A percentile compares a stretch with the other conserved stretches of the same genome.
These are phyloP conservation scores for Unio pictorum DNA, from an alignment of 2,888 invertebrate species.

Conservation along the genomic window DNA sequence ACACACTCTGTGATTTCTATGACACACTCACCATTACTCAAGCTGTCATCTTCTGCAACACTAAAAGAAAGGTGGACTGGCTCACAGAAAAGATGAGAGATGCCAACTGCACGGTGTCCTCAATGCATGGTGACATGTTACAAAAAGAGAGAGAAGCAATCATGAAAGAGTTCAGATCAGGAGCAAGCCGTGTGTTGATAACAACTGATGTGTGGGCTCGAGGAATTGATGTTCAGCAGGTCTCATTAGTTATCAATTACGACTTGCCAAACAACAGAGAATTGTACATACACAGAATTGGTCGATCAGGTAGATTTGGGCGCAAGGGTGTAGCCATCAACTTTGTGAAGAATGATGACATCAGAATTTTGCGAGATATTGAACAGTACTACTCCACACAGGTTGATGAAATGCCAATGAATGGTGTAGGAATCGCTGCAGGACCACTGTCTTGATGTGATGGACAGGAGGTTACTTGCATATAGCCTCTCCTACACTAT, in stretches of 20 bases:
- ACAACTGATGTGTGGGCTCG: conserved; percentile 99
- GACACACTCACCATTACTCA: conserved; percentile 99
- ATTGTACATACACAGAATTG: conserved; percentile 99
- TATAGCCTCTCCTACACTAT: too few relatives aligned
- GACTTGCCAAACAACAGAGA: conserved; percentile 99
- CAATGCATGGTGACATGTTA: conserved; percentile 87
- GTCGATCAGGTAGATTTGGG: conserved; percentile 97
- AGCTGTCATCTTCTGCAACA: conserved; percentile 99
- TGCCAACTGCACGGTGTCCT: conserved; percentile 95
- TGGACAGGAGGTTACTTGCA: too few relatives aligned
- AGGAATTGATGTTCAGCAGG: conserved; percentile 99
- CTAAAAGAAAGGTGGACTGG: conserved; percentile 87
- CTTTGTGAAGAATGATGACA: conserved; percentile 99
- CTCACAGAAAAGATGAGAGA: conserved; percentile 95
- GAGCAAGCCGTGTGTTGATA: conserved; percentile 90
- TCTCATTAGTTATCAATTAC: conserved; percentile 98
- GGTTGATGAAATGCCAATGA: conserved; percentile 98
- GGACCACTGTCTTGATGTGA: too few relatives aligned
- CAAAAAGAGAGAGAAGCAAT: conserved; percentile 99
- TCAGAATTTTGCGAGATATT: conserved; percentile 97
- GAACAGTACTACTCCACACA: conserved; percentile 99
- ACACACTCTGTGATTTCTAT: conserved; percentile 97
- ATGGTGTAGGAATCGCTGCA: conserved; percentile 64
- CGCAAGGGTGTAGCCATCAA: conserved; percentile 99
- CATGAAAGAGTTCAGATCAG: conserved; percentile 98